Conservation (phyloP, 2,797 vertebrate genomes). For the Lates japonicus region DNA sequence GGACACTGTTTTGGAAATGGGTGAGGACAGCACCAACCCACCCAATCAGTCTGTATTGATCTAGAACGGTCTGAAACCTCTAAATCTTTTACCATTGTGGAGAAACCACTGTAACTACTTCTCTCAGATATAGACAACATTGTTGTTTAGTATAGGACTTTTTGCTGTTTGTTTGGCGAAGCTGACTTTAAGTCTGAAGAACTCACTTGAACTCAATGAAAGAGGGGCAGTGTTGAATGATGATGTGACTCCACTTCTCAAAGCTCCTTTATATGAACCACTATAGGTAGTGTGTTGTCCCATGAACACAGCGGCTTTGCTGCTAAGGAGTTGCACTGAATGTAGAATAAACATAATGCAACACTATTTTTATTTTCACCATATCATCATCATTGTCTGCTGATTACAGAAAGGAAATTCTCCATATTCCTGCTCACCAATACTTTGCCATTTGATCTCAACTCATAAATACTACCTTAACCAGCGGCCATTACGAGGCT, state of each 20-base stretch:
- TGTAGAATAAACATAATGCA: no score
- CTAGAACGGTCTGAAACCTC: conserved; percentile 59
- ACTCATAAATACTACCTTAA: no score
- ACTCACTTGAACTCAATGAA: conserved; percentile 16
- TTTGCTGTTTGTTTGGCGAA: conserved; percentile 1
- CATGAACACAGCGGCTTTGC: no score
- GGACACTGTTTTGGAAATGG: conserved; percentile 64
- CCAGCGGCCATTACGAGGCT: no score
- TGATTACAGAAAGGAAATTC: no score
- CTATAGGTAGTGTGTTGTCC: no score
- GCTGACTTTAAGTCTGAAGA: neutral
- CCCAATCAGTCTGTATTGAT: conserved; percentile 59
- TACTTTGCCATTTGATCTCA: no score
- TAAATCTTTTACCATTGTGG: conserved; percentile 58
- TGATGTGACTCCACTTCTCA: conserved; percentile 1
- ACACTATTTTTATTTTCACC: no score
- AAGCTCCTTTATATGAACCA: neutral
- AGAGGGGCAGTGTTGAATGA: neutral
- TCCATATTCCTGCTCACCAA: no score
- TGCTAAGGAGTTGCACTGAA: no score
- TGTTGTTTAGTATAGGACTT: conserved; percentile 1
- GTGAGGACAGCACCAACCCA: conserved; percentile 45
- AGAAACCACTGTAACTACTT: conserved; percentile 34
- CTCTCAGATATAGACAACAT: conserved; percentile 24
- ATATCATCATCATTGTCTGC: no score